These are phyloP conservation scores for Dunckerocampus dactyliophorus DNA, from an alignment of 2,113 vertebrate genomes.

Conservation along the genomic window DNA sequence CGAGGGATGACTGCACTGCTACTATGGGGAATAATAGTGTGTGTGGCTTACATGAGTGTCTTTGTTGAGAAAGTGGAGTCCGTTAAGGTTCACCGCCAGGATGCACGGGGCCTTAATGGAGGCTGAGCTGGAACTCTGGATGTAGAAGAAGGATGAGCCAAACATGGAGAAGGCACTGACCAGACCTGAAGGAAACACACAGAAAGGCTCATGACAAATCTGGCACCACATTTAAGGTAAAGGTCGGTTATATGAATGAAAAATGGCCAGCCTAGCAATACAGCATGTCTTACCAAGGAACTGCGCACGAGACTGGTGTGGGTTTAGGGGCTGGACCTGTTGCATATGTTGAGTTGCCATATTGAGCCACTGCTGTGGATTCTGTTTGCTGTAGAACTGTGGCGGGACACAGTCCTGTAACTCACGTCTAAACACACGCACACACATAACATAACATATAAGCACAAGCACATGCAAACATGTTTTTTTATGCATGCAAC, in stretches of 20 bases:
- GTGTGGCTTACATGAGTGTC: constrained; percentile 84
- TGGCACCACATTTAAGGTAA: no score
- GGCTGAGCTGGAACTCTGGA: constrained; percentile 87
- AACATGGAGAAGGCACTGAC: constrained; percentile 92
- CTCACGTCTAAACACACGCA: constrained; percentile 72
- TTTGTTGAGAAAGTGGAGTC: constrained; percentile 90
- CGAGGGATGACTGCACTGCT: background rate
- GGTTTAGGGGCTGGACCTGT: constrained; percentile 84
- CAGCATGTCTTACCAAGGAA: constrained; percentile 81
- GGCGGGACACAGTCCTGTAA: constrained; percentile 86
- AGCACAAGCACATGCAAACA: no score
- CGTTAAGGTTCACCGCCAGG: constrained; percentile 90
- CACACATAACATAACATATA: background rate
- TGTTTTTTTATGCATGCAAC: no score
- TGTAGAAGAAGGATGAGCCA: constrained; percentile 95
- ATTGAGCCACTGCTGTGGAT: constrained; percentile 82
- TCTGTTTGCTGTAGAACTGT: constrained; percentile 76
- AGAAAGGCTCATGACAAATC: background rate
- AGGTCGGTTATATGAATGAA: no score
- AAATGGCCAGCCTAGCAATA: no score
- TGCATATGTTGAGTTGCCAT: constrained; percentile 84
- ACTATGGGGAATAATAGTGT: background rate
- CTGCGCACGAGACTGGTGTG: constrained; percentile 91
- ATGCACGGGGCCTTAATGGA: constrained; percentile 84
- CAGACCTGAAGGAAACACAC: constrained; percentile 73